Evolutionary conservation across 2,113 vertebrate genomes (phyloP).

Genomic region (Micromys minutus): DNA sequence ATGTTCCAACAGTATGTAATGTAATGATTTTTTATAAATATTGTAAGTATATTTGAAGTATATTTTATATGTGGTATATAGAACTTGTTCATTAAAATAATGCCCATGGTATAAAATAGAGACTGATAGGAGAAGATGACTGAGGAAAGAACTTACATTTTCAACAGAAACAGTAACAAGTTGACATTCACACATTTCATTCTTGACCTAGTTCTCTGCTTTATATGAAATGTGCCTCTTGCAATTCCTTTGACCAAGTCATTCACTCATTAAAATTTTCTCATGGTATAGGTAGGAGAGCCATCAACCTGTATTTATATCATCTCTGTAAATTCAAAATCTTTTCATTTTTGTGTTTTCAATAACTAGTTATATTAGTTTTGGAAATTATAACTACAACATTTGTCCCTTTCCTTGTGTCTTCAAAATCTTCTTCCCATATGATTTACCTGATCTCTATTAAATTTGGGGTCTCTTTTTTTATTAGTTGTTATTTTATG

Average conservation of each 20-base stretch:
- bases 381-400: background rate
- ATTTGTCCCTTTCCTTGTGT: background rate
- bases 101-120: accelerated
- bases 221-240: conserved; percentile 75
- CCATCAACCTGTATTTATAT: conserved; percentile 72
- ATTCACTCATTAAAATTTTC: conserved; percentile 67
- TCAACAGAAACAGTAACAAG: accelerated
- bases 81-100: background rate
- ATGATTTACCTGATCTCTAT: background rate
- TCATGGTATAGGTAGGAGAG: conserved; percentile 46
- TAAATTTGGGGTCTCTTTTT: background rate
- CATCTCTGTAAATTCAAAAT: conserved; percentile 69
- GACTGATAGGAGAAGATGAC: background rate
- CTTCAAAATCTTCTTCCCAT: background rate
- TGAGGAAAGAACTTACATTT: background rate
- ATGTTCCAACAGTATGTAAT: background rate
- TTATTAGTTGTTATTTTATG: background rate
- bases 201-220: background rate
- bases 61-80: background rate
- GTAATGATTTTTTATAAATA: background rate
- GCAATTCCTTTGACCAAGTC: background rate
- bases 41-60: background rate
- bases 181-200: background rate
- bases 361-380: background rate
- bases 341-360: conserved; percentile 42